Base-by-base conservation (phyloP, 2,888 invertebrate species). In the Odontocolon sp. region DNA sequence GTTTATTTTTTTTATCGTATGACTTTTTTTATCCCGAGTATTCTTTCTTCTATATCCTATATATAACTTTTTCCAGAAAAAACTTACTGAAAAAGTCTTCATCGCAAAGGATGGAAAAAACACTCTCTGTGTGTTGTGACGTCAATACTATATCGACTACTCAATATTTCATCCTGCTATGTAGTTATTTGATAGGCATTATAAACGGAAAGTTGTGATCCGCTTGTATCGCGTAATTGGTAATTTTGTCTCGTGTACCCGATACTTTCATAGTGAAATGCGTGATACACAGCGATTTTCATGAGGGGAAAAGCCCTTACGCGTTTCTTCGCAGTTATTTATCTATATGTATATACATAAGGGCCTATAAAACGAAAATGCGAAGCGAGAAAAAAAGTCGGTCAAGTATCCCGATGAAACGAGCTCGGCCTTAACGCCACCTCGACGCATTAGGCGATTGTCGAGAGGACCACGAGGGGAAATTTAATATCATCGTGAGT, bases 281-380 rank as follows among this genome's bases (percentile, higher is more conserved):
- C 14, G 14, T 28, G 50, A 28, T 52, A 52, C 9, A 38, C 8
- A 23, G 26, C 11, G n/a, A 38, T n/a, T 21, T 40, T 3, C 21
- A 11, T 11, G 14, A 14, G 40, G 14, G 5, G 26, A 61, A 45
- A 42, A 73, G n/a, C 8, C 56, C 52, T 14, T 16, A 3, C 31
- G 16, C 14, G 8, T 40, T 36, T 26, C 38, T 56, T 40, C 26
- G 21, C 16, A 38, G 31, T n/a, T n/a, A n/a, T n/a, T n/a, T 45
- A 16, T 40, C 21, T 52, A 31, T 21, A 16, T 18, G 28, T 45
- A 33, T 74, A 74, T 52, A 52, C 50, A 28, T 68, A 56, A 45
- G 28, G 36, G 21, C 40, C 45, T 74, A 61, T n/a, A 74, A 68
- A 42, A 38, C 45, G 21, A 74, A 74, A 74, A 74, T 61, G 56